Conservation (phyloP, 1,140 invertebrate genomes). For the Zaprionus africanus region DNA sequence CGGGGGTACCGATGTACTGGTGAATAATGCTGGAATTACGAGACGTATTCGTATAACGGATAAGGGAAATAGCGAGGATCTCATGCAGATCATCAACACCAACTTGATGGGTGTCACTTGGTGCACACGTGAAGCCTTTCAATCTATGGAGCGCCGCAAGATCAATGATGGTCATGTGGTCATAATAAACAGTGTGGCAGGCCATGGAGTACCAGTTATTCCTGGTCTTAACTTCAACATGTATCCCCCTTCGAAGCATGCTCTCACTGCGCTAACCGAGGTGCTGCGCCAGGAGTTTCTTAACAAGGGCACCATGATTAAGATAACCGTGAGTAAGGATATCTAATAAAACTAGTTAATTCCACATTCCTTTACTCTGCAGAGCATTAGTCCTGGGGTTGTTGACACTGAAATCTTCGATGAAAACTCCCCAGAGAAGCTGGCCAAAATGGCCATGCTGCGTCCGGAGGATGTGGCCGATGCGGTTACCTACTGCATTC, state of each 20-base stretch:
- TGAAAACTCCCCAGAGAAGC: conserved; percentile 34
- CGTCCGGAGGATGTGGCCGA: conserved; percentile 86
- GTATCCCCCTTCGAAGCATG: conserved; percentile 87
- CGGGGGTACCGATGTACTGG: conserved; percentile 87
- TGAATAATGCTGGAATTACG: conserved; percentile 88
- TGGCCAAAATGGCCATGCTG: conserved; percentile 61
- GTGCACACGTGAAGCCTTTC: conserved; percentile 86
- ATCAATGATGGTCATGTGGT: conserved; percentile 87
- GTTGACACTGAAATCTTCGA: conserved; percentile 85
- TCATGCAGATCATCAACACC: conserved; percentile 69
- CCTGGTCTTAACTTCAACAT: conserved; percentile 74
- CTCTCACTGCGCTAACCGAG: conserved; percentile 86
- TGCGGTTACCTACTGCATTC: conserved; percentile 86
- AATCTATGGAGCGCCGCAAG: conserved; percentile 86
- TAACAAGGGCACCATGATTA: conserved; percentile 63
- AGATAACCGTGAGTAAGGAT: conserved; percentile 63
- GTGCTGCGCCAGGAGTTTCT: conserved; percentile 87
- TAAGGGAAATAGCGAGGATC: conserved; percentile 55
- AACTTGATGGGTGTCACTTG: conserved; percentile 87
- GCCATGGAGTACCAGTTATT: conserved; percentile 84
- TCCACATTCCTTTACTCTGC: conserved; percentile 16
- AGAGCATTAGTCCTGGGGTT: conserved; percentile 87
- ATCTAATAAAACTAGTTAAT: background rate
- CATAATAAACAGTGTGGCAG: conserved; percentile 84
- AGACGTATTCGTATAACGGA: conserved; percentile 52